Evolutionary conservation across 2,797 vertebrate species (phyloP), one percentile per base, ranked within the genome.

Genomic region (Strix occidentalis): DNA sequence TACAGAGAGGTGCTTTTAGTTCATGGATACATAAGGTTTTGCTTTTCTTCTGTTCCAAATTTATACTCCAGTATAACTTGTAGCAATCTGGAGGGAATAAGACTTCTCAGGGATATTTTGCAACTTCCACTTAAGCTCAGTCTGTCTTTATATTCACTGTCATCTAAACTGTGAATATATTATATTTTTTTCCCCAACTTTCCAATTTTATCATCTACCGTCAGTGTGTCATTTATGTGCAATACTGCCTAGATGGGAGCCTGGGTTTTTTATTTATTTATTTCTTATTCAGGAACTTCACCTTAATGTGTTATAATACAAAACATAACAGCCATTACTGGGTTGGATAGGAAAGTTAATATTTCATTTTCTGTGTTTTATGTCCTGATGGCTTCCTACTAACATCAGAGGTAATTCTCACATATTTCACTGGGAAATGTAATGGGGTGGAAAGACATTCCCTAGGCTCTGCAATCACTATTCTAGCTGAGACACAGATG

Each of bases 321-420:
- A 91, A 96, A 71, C 93, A 53, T 39, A 88, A 93, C 35, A 46
- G 90, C 95, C 93, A 71, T 97, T 94, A 94, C 94, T 46, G 58
- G 93, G 90, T 78, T 84, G 56, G 71, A 81, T 79, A 90, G 86
- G 80, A 92, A 97, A 94, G 93, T 64, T 95, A 97, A 96, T 86
- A 96, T 96, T 98, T 98, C 96, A 89, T 97, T 97, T 97, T 87
- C 97, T 94, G 63, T 96, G 95, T 76, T 98, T 98, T 85, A 93
- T 93, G 91, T 96, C 87, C 95, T 48, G 58, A 92, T 72, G 50
- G 74, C 74, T 96, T 96, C 94, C 93, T 96, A 82, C 82, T 87
- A 96, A 96, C 96, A 71, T 93, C 95, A 78, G 93, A 95, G 95
- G 95, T 60, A 96, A 96, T 96, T 96, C 78, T 71, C 90, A 51